phyloP scores from a whole-genome alignment of 2,888 invertebrate species.

The Entomobrya proxima region DNA sequence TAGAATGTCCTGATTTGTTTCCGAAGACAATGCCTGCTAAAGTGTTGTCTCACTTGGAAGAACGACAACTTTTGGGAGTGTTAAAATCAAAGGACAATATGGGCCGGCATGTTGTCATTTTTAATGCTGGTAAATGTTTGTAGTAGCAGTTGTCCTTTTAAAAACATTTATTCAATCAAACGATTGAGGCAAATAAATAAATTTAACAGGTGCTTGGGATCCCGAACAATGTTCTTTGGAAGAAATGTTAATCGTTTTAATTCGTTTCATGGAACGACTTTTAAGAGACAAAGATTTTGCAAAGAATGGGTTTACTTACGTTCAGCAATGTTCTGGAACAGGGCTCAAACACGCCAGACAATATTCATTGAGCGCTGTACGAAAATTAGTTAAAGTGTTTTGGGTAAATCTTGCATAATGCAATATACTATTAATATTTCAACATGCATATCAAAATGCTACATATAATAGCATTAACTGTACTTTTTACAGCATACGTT shows the following conservation, averaged over 20 bases:
- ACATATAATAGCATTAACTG: neutral
- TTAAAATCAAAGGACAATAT: neutral
- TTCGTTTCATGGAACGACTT: neutral
- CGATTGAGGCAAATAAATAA: too few species aligned
- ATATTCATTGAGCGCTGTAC: neutral
- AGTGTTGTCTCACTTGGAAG: neutral
- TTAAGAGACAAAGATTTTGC: neutral
- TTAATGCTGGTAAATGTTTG: constrained; percentile 6
- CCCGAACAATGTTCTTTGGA: neutral
- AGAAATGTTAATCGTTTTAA: neutral
- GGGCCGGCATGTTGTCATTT: neutral
- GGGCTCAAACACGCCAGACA: neutral
- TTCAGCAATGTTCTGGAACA: neutral
- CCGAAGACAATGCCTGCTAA: neutral
- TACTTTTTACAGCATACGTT: neutral
- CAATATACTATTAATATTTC: too few species aligned
- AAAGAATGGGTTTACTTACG: neutral
- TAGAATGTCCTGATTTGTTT: neutral
- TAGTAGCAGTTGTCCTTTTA: too few species aligned
- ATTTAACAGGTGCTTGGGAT: constrained; percentile 23
- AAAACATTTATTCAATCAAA: too few species aligned
- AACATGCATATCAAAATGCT: neutral
- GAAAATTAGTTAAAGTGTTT: neutral
- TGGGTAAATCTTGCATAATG: too few species aligned
- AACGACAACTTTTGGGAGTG: neutral